These are phyloP conservation scores for Charaxes varanes DNA, from an alignment of 1,140 invertebrate species.

Conservation along the genomic window DNA sequence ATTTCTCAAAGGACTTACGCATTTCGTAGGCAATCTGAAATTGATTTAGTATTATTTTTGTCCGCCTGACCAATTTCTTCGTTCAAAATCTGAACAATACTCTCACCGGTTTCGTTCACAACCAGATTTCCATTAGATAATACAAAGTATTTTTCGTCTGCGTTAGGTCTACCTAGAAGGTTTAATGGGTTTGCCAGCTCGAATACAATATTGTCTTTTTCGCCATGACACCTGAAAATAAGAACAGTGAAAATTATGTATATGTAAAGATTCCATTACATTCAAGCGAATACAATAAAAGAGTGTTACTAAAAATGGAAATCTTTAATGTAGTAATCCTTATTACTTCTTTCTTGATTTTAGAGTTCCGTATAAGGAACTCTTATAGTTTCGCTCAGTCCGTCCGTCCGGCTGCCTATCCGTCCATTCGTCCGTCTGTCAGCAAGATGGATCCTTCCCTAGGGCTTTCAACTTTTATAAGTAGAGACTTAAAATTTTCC, in stretches of 20 bases:
- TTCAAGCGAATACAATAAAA: too few species aligned
- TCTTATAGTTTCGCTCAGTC: too few species aligned
- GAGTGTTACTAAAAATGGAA: too few species aligned
- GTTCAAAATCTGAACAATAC: conserved; percentile 28
- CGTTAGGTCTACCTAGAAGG: conserved; percentile 61
- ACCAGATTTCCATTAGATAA: conserved; percentile 45
- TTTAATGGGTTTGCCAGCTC: conserved; percentile 76
- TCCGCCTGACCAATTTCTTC: conserved; percentile 40
- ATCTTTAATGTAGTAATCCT: too few species aligned
- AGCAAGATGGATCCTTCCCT: too few species aligned
- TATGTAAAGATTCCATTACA: too few species aligned
- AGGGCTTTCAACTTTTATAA: too few species aligned
- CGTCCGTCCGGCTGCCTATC: too few species aligned
- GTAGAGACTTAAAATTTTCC: too few species aligned
- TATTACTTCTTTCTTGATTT: too few species aligned
- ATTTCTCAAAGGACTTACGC: conserved; percentile 42
- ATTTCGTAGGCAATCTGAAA: conserved; percentile 40
- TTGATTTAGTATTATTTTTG: conserved; percentile 38
- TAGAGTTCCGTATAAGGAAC: too few species aligned
- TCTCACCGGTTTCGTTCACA: conserved; percentile 22
- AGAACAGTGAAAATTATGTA: neutral
- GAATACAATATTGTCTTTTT: conserved; percentile 81
- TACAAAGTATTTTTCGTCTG: conserved; percentile 39
- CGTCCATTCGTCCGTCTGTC: too few species aligned
- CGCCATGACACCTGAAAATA: conserved; percentile 80